Evolutionary conservation across 2,797 vertebrate species (phyloP), one percentile per base, ranked within the genome.

Genomic region (Carduelis carduelis): DNA sequence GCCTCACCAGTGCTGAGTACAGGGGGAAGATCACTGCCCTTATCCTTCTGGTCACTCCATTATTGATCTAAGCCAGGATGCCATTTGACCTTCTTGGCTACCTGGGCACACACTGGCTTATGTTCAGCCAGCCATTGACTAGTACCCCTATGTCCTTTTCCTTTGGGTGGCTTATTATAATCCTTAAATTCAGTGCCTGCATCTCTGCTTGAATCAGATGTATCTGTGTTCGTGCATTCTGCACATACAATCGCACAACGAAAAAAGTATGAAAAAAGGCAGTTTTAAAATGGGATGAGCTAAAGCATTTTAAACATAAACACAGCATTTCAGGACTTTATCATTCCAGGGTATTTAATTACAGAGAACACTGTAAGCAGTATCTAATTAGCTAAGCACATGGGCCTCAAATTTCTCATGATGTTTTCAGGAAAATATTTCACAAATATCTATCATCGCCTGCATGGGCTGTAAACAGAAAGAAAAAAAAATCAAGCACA

Each of bases 301-400:
- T 52, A 63, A 86, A 72, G 30, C 24, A 53, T n/a, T 93, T 81
- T 55, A 94, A 96, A 83, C 14, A 55, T 16, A 34, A 91, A 69
- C 30, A 5, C 13, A 83, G 18, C 70, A 83, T 90, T 88, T 91
- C 72, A 88, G 35, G 28, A 90, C 57, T 76, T 47, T 53, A 65
- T 83, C n/a, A 30, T 72, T 65, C 82, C n/a, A 35, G 47, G 49
- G 30, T 60, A 76, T 74, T 96, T 95, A 93, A 91, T 93, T 93
- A 81, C 70, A 74, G 39, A 44, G 74, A 93, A 89, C 39, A 64
- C 10, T 90, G 77, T 61, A 89, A 89, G 49, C 66, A 85, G 47
- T 70, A 83, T 84, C 59, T 92, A 56, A 81, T 93, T 86, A 95
- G 83, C 50, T 76, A 37, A 90, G 66, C 59, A 81, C 49, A 76